These are phyloP conservation scores for Onychomys torridus DNA, from an alignment of 2,797 vertebrate genomes.

Conservation along the genomic window DNA sequence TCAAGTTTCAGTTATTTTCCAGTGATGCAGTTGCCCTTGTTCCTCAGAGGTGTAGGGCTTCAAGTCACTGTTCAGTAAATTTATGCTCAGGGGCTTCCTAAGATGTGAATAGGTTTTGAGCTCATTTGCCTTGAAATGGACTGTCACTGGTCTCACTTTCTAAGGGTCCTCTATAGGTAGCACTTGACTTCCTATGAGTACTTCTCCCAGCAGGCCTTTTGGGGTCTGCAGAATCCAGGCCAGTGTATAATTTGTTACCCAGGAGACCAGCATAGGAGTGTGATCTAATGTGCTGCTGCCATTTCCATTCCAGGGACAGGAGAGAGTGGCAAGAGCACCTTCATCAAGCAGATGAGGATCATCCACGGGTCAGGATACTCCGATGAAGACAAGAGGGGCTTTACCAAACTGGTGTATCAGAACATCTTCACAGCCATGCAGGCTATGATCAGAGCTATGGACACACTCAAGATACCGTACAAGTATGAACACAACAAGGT, in stretches of 20 bases:
- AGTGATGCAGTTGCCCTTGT: conserved; percentile 38
- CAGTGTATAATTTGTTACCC: not conserved
- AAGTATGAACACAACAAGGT: conserved; percentile 97
- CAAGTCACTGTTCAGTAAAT: conserved; percentile 18
- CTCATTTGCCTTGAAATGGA: not conserved
- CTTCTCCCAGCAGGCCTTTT: not conserved
- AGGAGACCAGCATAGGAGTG: not conserved
- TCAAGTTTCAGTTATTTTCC: conserved; percentile 40
- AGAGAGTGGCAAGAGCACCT: conserved; percentile 97
- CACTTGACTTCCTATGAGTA: accelerated
- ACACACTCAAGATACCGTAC: conserved; percentile 96
- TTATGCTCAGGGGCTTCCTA: not conserved
- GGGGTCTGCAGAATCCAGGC: not conserved
- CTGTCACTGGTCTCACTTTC: not conserved
- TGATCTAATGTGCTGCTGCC: conserved; percentile 76
- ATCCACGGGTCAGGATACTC: conserved; percentile 97
- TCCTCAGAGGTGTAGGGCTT: conserved; percentile 28
- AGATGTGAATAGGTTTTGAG: not conserved
- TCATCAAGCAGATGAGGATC: conserved; percentile 98
- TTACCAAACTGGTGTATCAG: conserved; percentile 97
- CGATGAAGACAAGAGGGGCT: conserved; percentile 96
- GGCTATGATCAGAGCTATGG: conserved; percentile 95
- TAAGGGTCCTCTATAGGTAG: not conserved
- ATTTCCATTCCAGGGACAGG: conserved; percentile 92
- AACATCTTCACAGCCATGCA: conserved; percentile 98